A percentile compares a stretch with the other conserved stretches of the same genome.
These are phyloP conservation scores for Epirrhoe alternata DNA, from an alignment of 2,888 invertebrate species.

Conservation along the genomic window DNA sequence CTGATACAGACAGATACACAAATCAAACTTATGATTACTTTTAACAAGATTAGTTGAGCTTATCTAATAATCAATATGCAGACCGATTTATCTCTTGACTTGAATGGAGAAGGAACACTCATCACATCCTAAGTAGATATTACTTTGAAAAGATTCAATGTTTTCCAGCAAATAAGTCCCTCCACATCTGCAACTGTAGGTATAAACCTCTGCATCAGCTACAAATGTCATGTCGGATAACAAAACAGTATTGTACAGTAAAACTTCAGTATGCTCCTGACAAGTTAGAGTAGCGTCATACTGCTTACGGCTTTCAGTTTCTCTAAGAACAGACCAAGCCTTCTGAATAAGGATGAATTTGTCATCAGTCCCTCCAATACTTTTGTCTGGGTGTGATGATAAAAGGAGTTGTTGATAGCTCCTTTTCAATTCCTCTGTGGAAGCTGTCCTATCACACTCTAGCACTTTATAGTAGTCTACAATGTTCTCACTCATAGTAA, in stretches of 20 bases:
- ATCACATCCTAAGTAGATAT: conserved; percentile 86
- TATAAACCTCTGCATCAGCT: conserved; percentile 62
- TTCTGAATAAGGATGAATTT: conserved; percentile 82
- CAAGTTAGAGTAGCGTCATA: conserved; percentile 88
- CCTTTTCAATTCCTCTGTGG: conserved; percentile 85
- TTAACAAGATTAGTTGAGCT: no score
- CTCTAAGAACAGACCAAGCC: conserved; percentile 89
- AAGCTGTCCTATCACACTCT: conserved; percentile 80
- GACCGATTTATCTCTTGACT: conserved; percentile 64
- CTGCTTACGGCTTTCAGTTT: conserved; percentile 85
- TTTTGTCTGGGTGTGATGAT: conserved; percentile 87
- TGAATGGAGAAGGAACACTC: conserved; percentile 90
- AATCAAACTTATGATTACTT: no score
- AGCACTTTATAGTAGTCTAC: conserved; percentile 84
- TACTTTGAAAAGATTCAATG: conserved; percentile 45
- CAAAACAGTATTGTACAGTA: conserved; percentile 86
- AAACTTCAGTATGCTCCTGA: conserved; percentile 82
- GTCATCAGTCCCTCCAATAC: conserved; percentile 50
- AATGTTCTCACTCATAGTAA: conserved; percentile 46
- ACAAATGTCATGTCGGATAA: conserved; percentile 77
- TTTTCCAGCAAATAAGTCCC: conserved; percentile 81
- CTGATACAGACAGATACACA: no score
- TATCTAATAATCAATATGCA: not conserved
- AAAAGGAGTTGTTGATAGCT: conserved; percentile 86
- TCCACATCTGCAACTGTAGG: conserved; percentile 89